Evolutionary conservation across 2,113 vertebrate species (phyloP).

Genomic region (Cisticola juncidis): DNA sequence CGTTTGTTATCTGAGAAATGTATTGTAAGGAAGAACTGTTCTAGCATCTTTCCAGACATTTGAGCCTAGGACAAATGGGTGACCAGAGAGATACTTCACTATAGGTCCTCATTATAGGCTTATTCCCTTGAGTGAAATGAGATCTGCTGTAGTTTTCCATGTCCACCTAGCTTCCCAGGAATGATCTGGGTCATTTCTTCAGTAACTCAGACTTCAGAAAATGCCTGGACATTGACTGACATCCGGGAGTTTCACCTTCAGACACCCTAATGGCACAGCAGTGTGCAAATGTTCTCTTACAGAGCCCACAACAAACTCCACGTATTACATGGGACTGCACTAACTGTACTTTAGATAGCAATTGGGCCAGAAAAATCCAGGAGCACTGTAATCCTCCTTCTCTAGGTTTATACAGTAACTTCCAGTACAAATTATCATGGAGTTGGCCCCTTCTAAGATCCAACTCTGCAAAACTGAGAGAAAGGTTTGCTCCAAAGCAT

Average conservation of each 20-base stretch:
- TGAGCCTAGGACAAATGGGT: neutral
- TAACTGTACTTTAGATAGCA: neutral
- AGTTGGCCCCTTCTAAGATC: neutral
- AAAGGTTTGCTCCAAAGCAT: neutral
- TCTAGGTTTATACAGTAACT: neutral
- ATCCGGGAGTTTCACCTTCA: neutral
- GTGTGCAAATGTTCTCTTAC: neutral
- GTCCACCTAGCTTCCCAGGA: neutral
- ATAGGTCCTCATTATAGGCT: neutral
- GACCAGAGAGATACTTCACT: neutral
- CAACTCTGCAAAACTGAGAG: neutral
- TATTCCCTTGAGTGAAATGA: neutral
- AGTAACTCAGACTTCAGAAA: neutral
- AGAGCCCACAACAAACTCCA: accelerated
- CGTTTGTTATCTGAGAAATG: neutral
- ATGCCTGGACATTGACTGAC: neutral
- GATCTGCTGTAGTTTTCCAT: neutral
- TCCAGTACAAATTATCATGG: neutral
- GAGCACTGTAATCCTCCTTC: neutral
- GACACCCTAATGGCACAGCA: neutral
- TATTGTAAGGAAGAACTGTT: neutral
- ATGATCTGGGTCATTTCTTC: neutral
- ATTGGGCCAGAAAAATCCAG: neutral
- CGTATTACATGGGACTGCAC: accelerated
- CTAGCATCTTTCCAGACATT: neutral